Conservation (phyloP, 2,888 invertebrate genomes). For the Lobophora halterata region DNA sequence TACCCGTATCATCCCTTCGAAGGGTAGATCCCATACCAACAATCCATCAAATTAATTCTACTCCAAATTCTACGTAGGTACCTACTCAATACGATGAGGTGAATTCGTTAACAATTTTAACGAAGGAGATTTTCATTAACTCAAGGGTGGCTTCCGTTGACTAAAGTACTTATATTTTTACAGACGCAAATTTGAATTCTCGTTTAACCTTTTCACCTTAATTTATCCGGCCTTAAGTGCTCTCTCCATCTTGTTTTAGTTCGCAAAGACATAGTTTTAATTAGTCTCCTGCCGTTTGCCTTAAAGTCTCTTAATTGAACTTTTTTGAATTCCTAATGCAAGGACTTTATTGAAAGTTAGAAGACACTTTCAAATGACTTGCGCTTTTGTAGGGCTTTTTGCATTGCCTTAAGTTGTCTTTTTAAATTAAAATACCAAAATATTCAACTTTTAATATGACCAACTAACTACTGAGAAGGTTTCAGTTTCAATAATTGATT, state of each 20-base stretch:
- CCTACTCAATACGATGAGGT: constrained; percentile 14
- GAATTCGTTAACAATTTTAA: constrained; percentile 29
- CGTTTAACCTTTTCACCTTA: constrained; percentile 44
- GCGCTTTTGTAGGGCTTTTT: background rate
- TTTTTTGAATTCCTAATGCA: constrained; percentile 54
- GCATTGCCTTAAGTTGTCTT: too few species aligned
- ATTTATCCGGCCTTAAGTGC: constrained; percentile 58
- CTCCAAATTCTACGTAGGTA: constrained; percentile 1
- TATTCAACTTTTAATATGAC: too few species aligned
- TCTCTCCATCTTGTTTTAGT: constrained; percentile 56
- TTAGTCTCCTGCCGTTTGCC: constrained; percentile 63
- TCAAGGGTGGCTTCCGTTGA: constrained; percentile 27
- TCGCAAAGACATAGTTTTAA: constrained; percentile 69
- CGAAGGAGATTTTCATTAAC: constrained; percentile 36
- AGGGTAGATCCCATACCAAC: background rate
- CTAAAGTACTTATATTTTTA: constrained; percentile 29
- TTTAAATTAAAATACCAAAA: too few species aligned
- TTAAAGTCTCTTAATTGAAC: constrained; percentile 58
- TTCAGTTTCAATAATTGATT: too few species aligned
- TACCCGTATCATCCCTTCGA: too few species aligned
- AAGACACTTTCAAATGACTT: constrained; percentile 3
- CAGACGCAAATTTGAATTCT: constrained; percentile 38
- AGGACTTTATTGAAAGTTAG: constrained; percentile 45
- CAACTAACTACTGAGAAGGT: too few species aligned
- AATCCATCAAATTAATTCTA: background rate